Percentiles rank a stretch among this genome's conserved stretches.
Evolutionary conservation across 2,888 invertebrate species (phyloP).

Genomic region (Sphecodes monilicornis): DNA sequence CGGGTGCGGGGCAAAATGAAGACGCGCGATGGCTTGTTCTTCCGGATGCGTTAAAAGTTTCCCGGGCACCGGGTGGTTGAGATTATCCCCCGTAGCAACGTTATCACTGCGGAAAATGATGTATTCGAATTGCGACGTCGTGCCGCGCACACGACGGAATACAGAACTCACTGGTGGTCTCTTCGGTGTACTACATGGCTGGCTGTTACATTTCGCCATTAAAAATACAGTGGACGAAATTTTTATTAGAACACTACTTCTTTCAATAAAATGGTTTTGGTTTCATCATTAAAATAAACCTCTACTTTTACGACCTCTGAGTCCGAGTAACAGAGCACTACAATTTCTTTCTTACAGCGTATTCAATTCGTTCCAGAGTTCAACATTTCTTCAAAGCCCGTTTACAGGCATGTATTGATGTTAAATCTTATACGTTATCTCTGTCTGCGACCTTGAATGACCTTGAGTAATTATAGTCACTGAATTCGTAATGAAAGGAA

Average conservation of each 20-base stretch:
- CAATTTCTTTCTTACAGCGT: too few relatives aligned
- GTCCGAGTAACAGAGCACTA: too few relatives aligned
- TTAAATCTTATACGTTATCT: too few relatives aligned
- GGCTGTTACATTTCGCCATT: background rate
- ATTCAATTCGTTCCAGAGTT: too few relatives aligned
- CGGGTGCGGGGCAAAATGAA: background rate
- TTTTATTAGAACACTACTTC: background rate
- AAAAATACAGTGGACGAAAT: background rate
- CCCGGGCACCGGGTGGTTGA: background rate
- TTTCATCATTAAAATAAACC: too few relatives aligned
- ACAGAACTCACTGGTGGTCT: background rate
- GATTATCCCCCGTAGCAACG: conserved; percentile 15
- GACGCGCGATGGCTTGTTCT: background rate
- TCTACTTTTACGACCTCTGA: background rate
- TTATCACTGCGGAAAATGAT: conserved; percentile 15
- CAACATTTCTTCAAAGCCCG: too few relatives aligned
- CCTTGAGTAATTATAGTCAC: too few relatives aligned
- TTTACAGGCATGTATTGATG: too few relatives aligned
- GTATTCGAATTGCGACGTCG: conserved; percentile 2
- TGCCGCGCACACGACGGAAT: background rate
- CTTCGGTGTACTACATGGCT: background rate
- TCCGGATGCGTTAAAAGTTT: conserved; percentile 10
- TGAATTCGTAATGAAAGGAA: too few relatives aligned
- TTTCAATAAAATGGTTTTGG: background rate
- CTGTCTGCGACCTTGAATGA: too few relatives aligned